Percentiles rank a stretch among this genome's conserved stretches.
These are phyloP conservation scores for Penaeus indicus DNA, from an alignment of 1,140 invertebrate genomes.

Conservation along the genomic window DNA sequence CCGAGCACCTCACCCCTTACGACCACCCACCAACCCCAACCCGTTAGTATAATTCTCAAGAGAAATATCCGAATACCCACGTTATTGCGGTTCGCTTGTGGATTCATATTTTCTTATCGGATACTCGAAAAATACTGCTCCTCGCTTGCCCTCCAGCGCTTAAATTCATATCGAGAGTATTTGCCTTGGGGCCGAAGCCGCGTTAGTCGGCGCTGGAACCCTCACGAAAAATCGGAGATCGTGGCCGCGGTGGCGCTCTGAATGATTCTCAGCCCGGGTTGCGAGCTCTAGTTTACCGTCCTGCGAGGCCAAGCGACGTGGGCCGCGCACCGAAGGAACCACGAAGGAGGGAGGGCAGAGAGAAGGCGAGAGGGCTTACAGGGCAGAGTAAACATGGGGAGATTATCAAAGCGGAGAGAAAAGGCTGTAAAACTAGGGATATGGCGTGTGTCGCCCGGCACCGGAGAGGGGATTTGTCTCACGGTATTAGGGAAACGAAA, in stretches of 20 bases:
- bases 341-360: background rate
- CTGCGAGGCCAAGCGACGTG: no score
- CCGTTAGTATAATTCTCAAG: constrained; percentile 19
- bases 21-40: background rate
- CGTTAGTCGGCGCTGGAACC: background rate
- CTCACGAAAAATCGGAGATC: background rate
- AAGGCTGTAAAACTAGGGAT: background rate
- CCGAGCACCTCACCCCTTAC: background rate
- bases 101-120: constrained; percentile 31
- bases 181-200: background rate
- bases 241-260: no score
- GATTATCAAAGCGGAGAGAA: background rate
- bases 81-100: constrained; percentile 5
- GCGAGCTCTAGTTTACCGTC: no score
- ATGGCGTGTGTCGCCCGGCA: no score
- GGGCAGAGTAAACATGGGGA: background rate
- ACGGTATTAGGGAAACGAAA: no score
- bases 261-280: no score
- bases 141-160: background rate
- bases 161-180: background rate
- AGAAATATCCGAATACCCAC: constrained; percentile 26
- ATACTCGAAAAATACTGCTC: background rate
- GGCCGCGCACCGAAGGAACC: no score
- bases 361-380: background rate
- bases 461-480: no score